Evolutionary conservation across 23 tunicate genomes (phyloP), one percentile per base, ranked within the genome.

Genomic region (Styela clava): DNA sequence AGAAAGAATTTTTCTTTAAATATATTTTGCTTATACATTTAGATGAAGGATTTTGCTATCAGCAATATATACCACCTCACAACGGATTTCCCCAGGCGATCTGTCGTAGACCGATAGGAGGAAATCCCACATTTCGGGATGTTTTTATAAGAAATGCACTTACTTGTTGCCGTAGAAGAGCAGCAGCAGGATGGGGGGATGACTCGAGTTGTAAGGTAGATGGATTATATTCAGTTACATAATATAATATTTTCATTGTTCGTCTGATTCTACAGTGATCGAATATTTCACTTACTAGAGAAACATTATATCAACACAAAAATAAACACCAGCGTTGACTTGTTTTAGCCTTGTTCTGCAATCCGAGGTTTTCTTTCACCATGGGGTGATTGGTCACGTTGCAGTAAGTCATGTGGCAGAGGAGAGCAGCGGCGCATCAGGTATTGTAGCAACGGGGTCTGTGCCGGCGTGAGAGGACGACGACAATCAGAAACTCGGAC

Each of bases 361-460:
- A 67, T 67, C 16, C 71, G 71, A 19, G 71, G 71, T 25, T 67
- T 1, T 67, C 71, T 67, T 29, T 0, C 0, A 1, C 71, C 94
- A 0, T 89, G 94, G 94, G 34, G 69, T 20, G 67, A 71, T 18
- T 89, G 94, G 94, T 52, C 85, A 20, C 19, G 33, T 3, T 89
- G 94, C 68, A 73, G 83, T 18, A 35, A 0, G 28, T 31, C 83
- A 16, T 89, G 94, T 73, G 94, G 85, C 3, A 16, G 35, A 51
- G 94, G 94, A 37, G 35, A 56, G 27, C 94, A 89, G 32, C 21
- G 27, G 0, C 70, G 94, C 16, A 31, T 65, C 18, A 64, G 88
- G 35, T 64, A 56, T 35, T 89, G 94, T 64, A 89, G 83, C 34
- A 89, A 78, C 3, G 61, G 28, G 5, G 88, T 84, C 3, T 89